These are phyloP conservation scores for Parasteatoda lunata DNA, from an alignment of 2,888 invertebrate genomes.

Conservation along the genomic window DNA sequence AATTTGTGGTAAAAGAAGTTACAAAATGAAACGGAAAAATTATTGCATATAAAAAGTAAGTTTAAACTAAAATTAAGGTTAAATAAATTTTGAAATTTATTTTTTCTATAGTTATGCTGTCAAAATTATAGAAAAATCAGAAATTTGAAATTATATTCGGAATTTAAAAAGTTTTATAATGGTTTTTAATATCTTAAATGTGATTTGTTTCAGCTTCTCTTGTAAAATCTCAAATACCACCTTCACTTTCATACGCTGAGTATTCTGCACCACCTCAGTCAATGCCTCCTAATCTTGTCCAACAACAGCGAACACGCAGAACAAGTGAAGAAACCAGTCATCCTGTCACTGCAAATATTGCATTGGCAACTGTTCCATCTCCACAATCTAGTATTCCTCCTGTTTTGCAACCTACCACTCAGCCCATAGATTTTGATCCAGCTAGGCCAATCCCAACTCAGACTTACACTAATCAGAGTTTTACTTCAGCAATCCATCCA, in stretches of 20 bases:
- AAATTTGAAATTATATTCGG: too few species aligned
- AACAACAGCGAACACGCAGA: conserved; percentile 41
- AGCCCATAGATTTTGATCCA: conserved; percentile 62
- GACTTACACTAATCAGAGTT: conserved; percentile 90
- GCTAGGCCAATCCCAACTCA: conserved; percentile 81
- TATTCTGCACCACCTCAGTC: conserved; percentile 32
- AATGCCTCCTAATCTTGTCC: conserved; percentile 18
- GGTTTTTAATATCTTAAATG: too few species aligned
- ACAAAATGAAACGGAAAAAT: too few species aligned
- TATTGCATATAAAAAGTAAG: too few species aligned
- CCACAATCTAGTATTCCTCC: conserved; percentile 4
- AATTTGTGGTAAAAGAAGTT: too few species aligned
- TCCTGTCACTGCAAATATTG: conserved; percentile 11
- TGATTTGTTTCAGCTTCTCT: neutral
- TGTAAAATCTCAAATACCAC: conserved; percentile 7
- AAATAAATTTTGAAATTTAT: too few species aligned
- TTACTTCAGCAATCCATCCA: conserved; percentile 74
- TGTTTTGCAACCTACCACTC: conserved; percentile 32
- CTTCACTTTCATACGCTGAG: conserved; percentile 29
- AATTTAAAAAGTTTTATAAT: too few species aligned
- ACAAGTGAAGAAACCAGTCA: conserved; percentile 44
- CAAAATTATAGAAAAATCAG: too few species aligned
- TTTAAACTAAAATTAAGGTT: too few species aligned
- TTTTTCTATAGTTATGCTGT: too few species aligned
- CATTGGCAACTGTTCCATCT: conserved; percentile 14